Evolutionary conservation across 2,797 vertebrate species (phyloP), one percentile per base, ranked within the genome.

Genomic region (Hozukius guyotensis): DNA sequence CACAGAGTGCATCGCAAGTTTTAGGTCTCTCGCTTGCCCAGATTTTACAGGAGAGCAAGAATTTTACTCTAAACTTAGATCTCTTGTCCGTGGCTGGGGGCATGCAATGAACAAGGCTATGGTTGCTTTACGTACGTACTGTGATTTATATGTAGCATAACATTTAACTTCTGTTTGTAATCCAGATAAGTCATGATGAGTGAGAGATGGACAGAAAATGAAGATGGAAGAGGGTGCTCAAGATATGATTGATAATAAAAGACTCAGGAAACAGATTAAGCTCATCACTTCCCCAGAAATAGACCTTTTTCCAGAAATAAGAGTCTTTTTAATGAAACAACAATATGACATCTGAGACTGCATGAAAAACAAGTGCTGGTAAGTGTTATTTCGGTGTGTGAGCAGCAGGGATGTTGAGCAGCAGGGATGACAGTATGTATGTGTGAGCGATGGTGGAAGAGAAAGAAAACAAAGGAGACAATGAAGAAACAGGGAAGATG

Each of bases 321-420:
- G 6, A 75, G 31, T 61, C 42, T 42, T 62, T 42, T 64, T 46
- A 64, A 70, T 64, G 34, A 69, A 72, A 27, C 73, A 73, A 61
- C 31, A 66, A 61, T 9, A 27, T 46, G 32, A 73, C 78, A 65
- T 66, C 63, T 22, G 38, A 63, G 20, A 65, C 46, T 7, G 36
- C 14, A 46, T 31, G 27, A 52, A 42, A 79, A 53, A 55, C 20
- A 32, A 56, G 7, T 34, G 61, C 71, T 70, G 60, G 53, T 34
- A 55, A 63, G 24, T 32, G 61, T 38, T 66, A 29, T 46, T 64
- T 62, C 9, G 4, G 20, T 31, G 13, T 20, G n/a, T 3, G 25
- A 62, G 42, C 20, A 4, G 42, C 32, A 27, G 32, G 10, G 4
- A 4, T 49, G 61, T 38, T 67, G 20, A 24, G 10, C 18, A 52